phyloP scores from a whole-genome alignment of 1,140 invertebrate genomes.

The Muscidifurax raptorellus region DNA sequence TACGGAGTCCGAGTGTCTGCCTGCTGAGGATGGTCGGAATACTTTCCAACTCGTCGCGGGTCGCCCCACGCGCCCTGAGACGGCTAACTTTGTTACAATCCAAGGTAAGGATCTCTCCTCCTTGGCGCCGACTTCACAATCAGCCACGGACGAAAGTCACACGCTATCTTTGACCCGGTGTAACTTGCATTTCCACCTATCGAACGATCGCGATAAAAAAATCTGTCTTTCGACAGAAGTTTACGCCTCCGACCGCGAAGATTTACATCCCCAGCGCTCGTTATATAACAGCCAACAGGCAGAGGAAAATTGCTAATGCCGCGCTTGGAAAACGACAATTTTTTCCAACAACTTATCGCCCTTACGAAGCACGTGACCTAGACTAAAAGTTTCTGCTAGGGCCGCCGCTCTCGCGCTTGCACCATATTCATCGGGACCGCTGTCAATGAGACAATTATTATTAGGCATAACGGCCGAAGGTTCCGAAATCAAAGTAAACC shows the following conservation, averaged over 20 bases:
- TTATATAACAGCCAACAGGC: slow-evolving; percentile 48
- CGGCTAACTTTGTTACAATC: slow-evolving; percentile 67
- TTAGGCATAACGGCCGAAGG: neutral
- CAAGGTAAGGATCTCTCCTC: slow-evolving; percentile 63
- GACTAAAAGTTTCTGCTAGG: slow-evolving; percentile 42
- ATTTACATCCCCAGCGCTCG: slow-evolving; percentile 26
- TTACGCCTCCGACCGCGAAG: neutral
- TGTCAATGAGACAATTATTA: slow-evolving; percentile 40
- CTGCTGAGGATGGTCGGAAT: slow-evolving; percentile 68
- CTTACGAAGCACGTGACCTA: slow-evolving; percentile 38
- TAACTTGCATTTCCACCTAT: neutral
- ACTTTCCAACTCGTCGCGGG: slow-evolving; percentile 72
- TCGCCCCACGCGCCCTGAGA: slow-evolving; percentile 67
- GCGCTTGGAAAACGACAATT: slow-evolving; percentile 16
- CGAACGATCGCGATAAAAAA: neutral
- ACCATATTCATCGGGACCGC: slow-evolving; percentile 32
- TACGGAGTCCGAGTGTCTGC: slow-evolving; percentile 33
- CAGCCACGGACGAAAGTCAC: neutral
- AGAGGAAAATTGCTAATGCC: slow-evolving; percentile 4
- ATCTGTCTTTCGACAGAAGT: neutral
- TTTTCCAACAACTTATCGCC: slow-evolving; percentile 19
- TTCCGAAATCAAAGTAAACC: slow-evolving; percentile 5
- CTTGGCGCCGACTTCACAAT: neutral
- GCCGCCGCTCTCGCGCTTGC: slow-evolving; percentile 34
- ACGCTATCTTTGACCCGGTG: slow-evolving; percentile 1